Conservation (phyloP, 23 tunicate species). For the Pegea sp. region DNA sequence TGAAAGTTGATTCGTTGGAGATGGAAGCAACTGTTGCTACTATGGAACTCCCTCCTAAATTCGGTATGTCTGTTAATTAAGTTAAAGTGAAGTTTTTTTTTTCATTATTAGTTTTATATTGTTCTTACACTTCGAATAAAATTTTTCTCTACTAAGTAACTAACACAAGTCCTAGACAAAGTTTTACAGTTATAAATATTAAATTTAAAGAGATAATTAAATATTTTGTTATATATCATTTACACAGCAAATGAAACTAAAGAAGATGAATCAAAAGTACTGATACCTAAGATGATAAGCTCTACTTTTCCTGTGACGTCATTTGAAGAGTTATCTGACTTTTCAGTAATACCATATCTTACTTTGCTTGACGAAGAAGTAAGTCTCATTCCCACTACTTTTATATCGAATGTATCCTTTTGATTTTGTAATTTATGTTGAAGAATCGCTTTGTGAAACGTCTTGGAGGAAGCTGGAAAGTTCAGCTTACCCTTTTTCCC, state of each 20-base stretch:
- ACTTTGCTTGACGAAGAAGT: too few species aligned
- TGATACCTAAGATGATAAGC: too few species aligned
- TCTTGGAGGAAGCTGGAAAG: conserved; percentile 18
- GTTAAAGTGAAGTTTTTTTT: not conserved
- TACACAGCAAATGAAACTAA: too few species aligned
- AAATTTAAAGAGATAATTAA: too few species aligned
- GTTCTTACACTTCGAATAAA: not conserved
- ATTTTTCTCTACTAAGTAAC: not conserved
- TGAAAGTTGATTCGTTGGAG: not conserved
- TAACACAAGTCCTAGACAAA: too few species aligned
- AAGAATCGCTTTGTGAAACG: not conserved
- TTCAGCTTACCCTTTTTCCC: conserved; percentile 11
- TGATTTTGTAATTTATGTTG: not conserved
- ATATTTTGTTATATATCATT: too few species aligned
- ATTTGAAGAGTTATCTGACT: too few species aligned
- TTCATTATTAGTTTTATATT: not conserved
- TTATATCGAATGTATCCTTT: not conserved
- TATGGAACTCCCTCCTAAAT: not conserved
- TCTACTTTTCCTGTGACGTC: too few species aligned
- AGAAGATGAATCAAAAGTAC: too few species aligned
- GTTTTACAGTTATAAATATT: too few species aligned
- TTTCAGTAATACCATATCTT: too few species aligned
- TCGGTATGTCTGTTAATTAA: not conserved
- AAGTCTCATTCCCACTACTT: too few species aligned
- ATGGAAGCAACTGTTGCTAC: not conserved